phyloP scores from a whole-genome alignment of 37 sponge, comb jelly and placozoan genomes.

The Theonella swinhoei region DNA sequence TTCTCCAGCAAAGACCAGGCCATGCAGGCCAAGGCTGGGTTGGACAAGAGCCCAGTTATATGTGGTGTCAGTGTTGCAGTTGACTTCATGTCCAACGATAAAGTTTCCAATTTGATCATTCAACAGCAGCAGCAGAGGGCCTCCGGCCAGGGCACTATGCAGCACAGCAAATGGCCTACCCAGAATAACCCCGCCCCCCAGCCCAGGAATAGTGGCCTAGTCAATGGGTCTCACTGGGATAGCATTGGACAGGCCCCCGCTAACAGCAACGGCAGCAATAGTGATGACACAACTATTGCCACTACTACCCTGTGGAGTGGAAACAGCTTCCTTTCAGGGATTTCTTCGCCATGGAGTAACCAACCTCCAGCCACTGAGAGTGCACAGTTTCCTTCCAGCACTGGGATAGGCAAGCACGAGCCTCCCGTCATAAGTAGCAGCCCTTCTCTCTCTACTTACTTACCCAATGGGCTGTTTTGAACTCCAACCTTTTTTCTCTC shows the following conservation, averaged over 20 bases:
- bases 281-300: background rate
- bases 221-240: background rate
- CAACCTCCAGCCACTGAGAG: background rate
- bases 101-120: background rate
- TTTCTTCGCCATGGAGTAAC: constrained; percentile 37
- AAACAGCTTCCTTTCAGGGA: constrained; percentile 25
- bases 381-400: background rate
- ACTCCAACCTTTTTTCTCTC: background rate
- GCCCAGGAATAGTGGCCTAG: background rate
- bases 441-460: constrained; percentile 46
- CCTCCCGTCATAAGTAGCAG: constrained; percentile 13
- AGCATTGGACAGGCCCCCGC: background rate
- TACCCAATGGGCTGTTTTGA: constrained; percentile 77
- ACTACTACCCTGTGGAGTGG: constrained; percentile 33
- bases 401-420: background rate
- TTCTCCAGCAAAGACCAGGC: constrained; percentile 49
- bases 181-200: background rate
- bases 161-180: background rate
- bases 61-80: constrained; percentile 32
- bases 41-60: constrained; percentile 48
- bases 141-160: background rate
- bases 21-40: constrained; percentile 41
- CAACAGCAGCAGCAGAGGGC: background rate
- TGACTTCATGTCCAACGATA: constrained; percentile 45
- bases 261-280: background rate